Evolutionary conservation across 2,113 vertebrate genomes (phyloP), one percentile per base, ranked within the genome.

Genomic region (Synchiropus splendidus): DNA sequence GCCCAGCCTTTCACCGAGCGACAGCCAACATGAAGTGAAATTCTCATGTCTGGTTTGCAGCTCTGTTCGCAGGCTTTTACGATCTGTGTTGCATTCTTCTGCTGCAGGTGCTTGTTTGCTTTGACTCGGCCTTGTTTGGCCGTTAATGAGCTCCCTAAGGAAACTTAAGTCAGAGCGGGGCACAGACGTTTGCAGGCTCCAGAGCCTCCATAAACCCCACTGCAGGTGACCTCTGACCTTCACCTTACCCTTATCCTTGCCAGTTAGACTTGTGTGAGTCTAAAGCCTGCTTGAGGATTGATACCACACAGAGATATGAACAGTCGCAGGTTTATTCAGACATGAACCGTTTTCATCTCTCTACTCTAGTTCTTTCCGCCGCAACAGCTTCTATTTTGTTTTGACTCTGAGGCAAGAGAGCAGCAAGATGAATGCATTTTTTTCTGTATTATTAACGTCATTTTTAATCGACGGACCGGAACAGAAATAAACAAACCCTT

Each of bases 91-190:
- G 17, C 33, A 11, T 39, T 40, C 37, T 15, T 12, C 39, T 41
- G 34, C 10, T 32, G 51, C 65, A 76, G 59, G 64, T 67, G 61
- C 46, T 52, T 57, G 51, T 72, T 27, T 27, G 21, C 37, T 2
- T 58, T 62, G 52, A 13, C 32, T 54, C 40, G 16, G 45, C 47
- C 51, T 44, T 42, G 42, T 27, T 15, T 11, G 18, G 40, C 14
- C 16, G 60, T 38, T 80, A 83, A 83, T 81, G 63, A 82, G 77
- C 17, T 75, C 76, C 74, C 60, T 1, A 15, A 53, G 70, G 73
- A 81, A 46, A 48, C 30, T 27, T 3, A 2, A 14, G 2, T 1
- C 18, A 18, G 45, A 55, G 42, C 49, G 41, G 57, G 63, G 51
- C 64, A 58, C 45, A 33, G 48, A 49, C 48, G 38, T 42, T 15